Conservation (phyloP, 1,140 invertebrate species). For the Micrasema longulum region DNA sequence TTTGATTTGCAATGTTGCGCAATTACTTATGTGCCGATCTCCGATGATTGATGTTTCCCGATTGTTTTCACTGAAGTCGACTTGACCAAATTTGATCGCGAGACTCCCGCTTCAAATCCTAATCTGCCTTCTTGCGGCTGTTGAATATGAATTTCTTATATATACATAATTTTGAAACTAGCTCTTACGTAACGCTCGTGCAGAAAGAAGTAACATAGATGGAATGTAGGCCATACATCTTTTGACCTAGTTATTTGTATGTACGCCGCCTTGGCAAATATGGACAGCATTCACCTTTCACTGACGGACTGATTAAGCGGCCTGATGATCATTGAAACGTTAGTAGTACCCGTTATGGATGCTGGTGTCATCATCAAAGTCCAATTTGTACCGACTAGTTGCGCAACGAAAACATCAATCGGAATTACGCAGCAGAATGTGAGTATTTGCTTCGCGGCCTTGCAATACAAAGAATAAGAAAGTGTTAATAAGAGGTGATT, state of each 20-base stretch:
- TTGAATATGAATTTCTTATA: not conserved
- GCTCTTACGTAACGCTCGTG: conserved; percentile 11
- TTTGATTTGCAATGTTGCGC: conserved; percentile 15
- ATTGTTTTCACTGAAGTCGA: conserved; percentile 12
- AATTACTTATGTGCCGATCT: conserved; percentile 2
- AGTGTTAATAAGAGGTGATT: not conserved
- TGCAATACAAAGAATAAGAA: conserved; percentile 18
- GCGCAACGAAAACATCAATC: conserved; percentile 30
- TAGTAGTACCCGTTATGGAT: conserved; percentile 7
- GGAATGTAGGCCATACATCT: conserved; percentile 28
- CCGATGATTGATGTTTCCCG: conserved; percentile 19
- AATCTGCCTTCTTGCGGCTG: not conserved
- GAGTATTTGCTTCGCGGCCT: conserved; percentile 7
- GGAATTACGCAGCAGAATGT: conserved; percentile 27
- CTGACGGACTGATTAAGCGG: conserved; percentile 29
- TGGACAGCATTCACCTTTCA: conserved; percentile 33
- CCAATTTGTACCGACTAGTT: conserved; percentile 17
- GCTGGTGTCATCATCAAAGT: conserved; percentile 32
- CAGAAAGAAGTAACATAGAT: conserved; percentile 17
- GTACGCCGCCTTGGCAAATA: conserved; percentile 33
- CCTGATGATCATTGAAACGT: conserved; percentile 14
- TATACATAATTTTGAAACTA: not conserved
- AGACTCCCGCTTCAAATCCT: no score
- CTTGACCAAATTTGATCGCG: not conserved
- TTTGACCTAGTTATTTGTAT: conserved; percentile 28